Percentiles rank a stretch among this genome's conserved stretches.
Evolutionary conservation across 2,797 vertebrate species (phyloP).

Genomic region (Prunella strophiata): DNA sequence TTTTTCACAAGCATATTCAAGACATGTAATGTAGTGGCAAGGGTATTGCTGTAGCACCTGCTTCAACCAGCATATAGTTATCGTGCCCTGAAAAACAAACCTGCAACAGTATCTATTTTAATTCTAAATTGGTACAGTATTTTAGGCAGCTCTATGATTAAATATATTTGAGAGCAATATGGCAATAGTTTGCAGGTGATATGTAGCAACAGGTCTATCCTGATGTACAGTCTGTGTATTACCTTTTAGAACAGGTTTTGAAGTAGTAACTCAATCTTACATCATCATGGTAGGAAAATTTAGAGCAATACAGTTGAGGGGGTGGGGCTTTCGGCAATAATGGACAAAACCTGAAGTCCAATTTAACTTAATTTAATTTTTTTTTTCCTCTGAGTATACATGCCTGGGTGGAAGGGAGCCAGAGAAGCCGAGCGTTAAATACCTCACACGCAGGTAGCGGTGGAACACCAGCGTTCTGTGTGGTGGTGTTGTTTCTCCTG

Average conservation of each 20-base stretch:
- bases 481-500: slow-evolving; percentile 70
- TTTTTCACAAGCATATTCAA: slow-evolving; percentile 52
- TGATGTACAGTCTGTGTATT: slow-evolving; percentile 68
- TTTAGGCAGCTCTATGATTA: slow-evolving; percentile 72
- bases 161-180: slow-evolving; percentile 73
- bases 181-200: slow-evolving; percentile 67
- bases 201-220: slow-evolving; percentile 67
- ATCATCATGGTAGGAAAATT: slow-evolving; percentile 71
- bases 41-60: slow-evolving; percentile 60
- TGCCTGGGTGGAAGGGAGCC: slow-evolving; percentile 67
- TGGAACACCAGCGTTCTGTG: slow-evolving; percentile 74
- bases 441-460: slow-evolving; percentile 66
- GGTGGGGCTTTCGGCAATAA: slow-evolving; percentile 69
- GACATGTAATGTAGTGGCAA: slow-evolving; percentile 45
- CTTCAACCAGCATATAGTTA: slow-evolving; percentile 61
- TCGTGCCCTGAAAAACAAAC: slow-evolving; percentile 51
- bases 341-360: slow-evolving; percentile 60
- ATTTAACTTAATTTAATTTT: slow-evolving; percentile 61
- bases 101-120: slow-evolving; percentile 47
- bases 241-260: slow-evolving; percentile 63
- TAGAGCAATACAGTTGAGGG: slow-evolving; percentile 75
- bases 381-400: slow-evolving; percentile 51
- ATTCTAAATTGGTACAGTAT: slow-evolving; percentile 64
- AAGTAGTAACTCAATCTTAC: slow-evolving; percentile 59
- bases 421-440: slow-evolving; percentile 58